Percentiles rank a stretch among this genome's conserved stretches.
These are phyloP conservation scores for Parnassius glacialis DNA, from an alignment of 2,888 invertebrate species.

Conservation along the genomic window DNA sequence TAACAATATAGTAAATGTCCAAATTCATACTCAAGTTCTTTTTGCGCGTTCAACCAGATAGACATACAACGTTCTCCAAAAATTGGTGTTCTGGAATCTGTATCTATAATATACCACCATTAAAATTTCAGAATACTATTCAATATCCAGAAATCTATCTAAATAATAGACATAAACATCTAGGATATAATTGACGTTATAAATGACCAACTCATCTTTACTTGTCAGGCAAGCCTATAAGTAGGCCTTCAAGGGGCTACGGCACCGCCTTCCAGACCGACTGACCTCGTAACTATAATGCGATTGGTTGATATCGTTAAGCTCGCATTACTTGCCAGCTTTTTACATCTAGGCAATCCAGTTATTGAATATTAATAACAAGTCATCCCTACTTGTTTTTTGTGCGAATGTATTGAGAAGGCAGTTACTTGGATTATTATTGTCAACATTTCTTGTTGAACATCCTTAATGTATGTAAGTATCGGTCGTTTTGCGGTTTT, in stretches of 20 bases:
- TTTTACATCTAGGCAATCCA: slow-evolving; percentile 19
- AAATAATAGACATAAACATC: too few species aligned
- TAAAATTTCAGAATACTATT: too few species aligned
- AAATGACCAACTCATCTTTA: slow-evolving; percentile 6
- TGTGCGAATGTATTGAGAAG: slow-evolving; percentile 5
- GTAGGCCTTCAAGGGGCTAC: slow-evolving; percentile 21
- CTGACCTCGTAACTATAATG: slow-evolving; percentile 30
- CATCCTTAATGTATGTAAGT: slow-evolving; percentile 20
- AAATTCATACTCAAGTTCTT: too few species aligned
- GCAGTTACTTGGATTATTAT: slow-evolving; percentile 14
- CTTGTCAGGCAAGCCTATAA: slow-evolving; percentile 8
- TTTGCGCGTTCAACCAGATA: too few species aligned
- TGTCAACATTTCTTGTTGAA: slow-evolving; percentile 20
- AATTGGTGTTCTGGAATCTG: too few species aligned
- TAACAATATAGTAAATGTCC: too few species aligned
- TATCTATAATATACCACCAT: too few species aligned
- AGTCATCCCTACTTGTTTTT: slow-evolving; percentile 13
- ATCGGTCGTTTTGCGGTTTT: not conserved
- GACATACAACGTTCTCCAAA: too few species aligned
- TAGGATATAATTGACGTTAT: slow-evolving; percentile 1
- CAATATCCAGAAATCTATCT: too few species aligned
- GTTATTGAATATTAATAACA: slow-evolving; percentile 24
- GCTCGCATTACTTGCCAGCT: slow-evolving; percentile 28
- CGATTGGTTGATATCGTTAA: slow-evolving; percentile 32
- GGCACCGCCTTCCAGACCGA: slow-evolving; percentile 31